phyloP scores from a whole-genome alignment of 2,113 vertebrate genomes.

The Piaya cayana region DNA sequence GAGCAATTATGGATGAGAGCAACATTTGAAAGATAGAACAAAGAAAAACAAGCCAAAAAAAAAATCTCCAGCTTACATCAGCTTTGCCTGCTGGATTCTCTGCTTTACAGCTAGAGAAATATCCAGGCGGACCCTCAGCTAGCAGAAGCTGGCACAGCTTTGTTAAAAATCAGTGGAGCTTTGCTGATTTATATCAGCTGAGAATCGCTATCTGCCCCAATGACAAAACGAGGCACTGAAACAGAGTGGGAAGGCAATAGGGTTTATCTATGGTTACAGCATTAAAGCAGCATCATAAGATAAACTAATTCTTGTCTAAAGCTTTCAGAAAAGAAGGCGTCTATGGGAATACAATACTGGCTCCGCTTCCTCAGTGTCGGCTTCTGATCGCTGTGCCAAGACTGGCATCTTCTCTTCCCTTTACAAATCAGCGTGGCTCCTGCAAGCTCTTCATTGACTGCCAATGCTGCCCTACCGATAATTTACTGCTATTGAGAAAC shows the following conservation, averaged over 20 bases:
- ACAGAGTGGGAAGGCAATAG: conserved; percentile 41
- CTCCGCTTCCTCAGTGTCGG: background rate
- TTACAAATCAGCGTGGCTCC: conserved; percentile 34
- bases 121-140: conserved; percentile 55
- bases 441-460: conserved; percentile 41
- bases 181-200: conserved; percentile 69
- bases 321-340: background rate
- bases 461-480: conserved; percentile 41
- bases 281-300: conserved; percentile 40
- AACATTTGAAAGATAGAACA: conserved; percentile 34
- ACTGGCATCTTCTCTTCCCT: conserved; percentile 21
- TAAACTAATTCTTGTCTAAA: conserved; percentile 48
- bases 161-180: conserved; percentile 72
- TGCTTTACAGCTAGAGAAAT: conserved; percentile 32
- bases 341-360: background rate
- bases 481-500: conserved; percentile 49
- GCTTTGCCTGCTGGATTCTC: conserved; percentile 43
- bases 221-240: conserved; percentile 61
- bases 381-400: conserved; percentile 32
- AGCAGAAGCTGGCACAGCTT: conserved; percentile 63
- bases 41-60: conserved; percentile 2
- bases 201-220: conserved; percentile 63
- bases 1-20: conserved; percentile 42
- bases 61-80: conserved; percentile 23
- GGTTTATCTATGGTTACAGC: conserved; percentile 48